Conservation (phyloP, 2,113 vertebrate genomes). For the Coryphaenoides rupestris region DNA sequence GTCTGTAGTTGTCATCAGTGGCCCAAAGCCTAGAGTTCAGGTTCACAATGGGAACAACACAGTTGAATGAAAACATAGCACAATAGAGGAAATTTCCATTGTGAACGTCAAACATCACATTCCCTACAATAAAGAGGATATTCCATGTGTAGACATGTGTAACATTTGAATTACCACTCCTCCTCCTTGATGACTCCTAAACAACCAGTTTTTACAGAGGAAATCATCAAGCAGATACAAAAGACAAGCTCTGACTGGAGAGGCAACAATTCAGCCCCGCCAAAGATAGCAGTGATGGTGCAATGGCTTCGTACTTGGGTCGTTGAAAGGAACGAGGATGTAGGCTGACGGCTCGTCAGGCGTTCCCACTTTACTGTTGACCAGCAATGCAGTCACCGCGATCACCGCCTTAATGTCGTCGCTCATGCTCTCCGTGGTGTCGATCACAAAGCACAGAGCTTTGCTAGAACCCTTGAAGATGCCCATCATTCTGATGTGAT, state of each 20-base stretch:
- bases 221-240: too few relatives aligned
- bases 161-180: too few relatives aligned
- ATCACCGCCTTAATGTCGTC: conserved; percentile 50
- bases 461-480: conserved; percentile 48
- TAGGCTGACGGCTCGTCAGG: conserved; percentile 46
- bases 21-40: conserved; percentile 42
- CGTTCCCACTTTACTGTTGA: conserved; percentile 40
- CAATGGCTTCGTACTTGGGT: conserved; percentile 50
- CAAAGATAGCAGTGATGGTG: too few relatives aligned
- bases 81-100: too few relatives aligned
- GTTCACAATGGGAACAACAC: not conserved
- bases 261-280: too few relatives aligned
- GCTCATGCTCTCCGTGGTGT: conserved; percentile 62
- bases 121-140: too few relatives aligned
- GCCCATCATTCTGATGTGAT: conserved; percentile 54
- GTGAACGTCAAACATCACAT: too few relatives aligned
- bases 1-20: conserved; percentile 42
- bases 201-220: too few relatives aligned
- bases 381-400: conserved; percentile 33
- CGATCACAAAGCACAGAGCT: conserved; percentile 61
- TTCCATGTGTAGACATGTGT: too few relatives aligned
- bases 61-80: not conserved
- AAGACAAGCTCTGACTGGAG: too few relatives aligned
- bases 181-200: too few relatives aligned
- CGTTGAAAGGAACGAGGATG: conserved; percentile 63